Percentiles rank a stretch among this genome's conserved stretches.
phyloP scores from a whole-genome alignment of 2,797 vertebrate species.

The Erethizon dorsatum region DNA sequence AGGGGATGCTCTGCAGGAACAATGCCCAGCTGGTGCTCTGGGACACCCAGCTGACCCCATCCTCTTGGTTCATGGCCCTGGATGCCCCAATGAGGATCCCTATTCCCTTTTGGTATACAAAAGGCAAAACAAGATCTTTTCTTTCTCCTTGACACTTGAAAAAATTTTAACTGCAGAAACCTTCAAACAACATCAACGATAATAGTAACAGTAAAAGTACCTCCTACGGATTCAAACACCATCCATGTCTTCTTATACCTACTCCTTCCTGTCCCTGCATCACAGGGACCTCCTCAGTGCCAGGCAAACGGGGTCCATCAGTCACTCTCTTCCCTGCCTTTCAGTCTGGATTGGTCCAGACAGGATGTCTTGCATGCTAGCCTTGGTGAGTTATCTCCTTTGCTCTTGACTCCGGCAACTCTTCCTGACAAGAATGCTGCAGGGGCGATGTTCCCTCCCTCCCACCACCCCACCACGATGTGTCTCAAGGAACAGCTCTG shows the following conservation, averaged over 20 bases:
- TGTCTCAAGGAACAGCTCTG: not conserved
- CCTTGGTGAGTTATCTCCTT: not conserved
- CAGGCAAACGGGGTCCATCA: accelerated
- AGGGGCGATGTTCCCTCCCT: too few species aligned
- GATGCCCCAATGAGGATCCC: not conserved
- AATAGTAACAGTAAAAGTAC: not conserved
- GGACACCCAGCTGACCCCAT: not conserved
- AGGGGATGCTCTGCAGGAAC: not conserved
- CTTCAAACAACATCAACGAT: not conserved
- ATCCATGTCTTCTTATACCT: too few species aligned
- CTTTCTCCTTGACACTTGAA: not conserved
- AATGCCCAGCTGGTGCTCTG: too few species aligned
- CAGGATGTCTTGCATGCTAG: too few species aligned
- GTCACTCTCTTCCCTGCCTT: not conserved
- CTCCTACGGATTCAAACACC: not conserved
- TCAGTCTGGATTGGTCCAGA: not conserved
- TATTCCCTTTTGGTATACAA: not conserved
- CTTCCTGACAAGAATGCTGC: not conserved
- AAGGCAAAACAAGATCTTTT: not conserved
- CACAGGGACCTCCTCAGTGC: not conserved
- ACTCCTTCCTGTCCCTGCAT: not conserved
- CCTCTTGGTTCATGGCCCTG: not conserved
- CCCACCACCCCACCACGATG: not conserved
- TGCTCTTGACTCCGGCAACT: too few species aligned
- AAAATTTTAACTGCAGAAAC: not conserved